Evolutionary conservation across 2,888 invertebrate genomes (phyloP), one percentile per base, ranked within the genome.

Genomic region (Anaspis maculata): DNA sequence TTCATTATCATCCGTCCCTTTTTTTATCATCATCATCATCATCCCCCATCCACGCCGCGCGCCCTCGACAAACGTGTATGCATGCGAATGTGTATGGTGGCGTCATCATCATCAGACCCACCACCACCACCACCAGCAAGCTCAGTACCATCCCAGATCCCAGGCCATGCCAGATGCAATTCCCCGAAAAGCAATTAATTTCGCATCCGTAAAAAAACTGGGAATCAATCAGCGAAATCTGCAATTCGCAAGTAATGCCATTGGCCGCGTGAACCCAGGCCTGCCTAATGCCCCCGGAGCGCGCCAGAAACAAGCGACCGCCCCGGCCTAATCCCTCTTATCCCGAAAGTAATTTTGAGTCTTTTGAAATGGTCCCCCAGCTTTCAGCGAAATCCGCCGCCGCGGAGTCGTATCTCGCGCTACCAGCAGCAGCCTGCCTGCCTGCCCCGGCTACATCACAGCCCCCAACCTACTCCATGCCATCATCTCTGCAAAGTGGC

Each of bases 311-410:
- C 61, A 59, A 58, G 55, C 57, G 53, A 51, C 57, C 54, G 57
- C 51, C 55, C 65, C 66, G 67, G 67, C 67, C 71, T 72, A 71
- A 72, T 72, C 71, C 72, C 71, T 71, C 72, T 72, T 71, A 71
- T 72, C 72, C 71, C 69, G 71, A 72, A 72, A 72, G 72, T 72
- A 72, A 72, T 72, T 72, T 72, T 71, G 71, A 71, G 70, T 72
- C 71, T 71, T 72, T 72, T 72, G 66, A 72, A 72, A 71, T 62
- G 61, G 62, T 61, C 62, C 65, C 64, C 61, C 60, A 57, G 61
- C 58, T 59, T 59, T 58, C 57, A 59, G 56, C 52, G 48, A 59
- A 62, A 61, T 60, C 61, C 61, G 55, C 49, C 56, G 54, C 51
- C 30, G 45, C 52, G 54, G 55, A 56, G 52, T 56, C 58, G 57